phyloP scores from a whole-genome alignment of 2,888 invertebrate genomes.

The Acrocyrtus sp. region DNA sequence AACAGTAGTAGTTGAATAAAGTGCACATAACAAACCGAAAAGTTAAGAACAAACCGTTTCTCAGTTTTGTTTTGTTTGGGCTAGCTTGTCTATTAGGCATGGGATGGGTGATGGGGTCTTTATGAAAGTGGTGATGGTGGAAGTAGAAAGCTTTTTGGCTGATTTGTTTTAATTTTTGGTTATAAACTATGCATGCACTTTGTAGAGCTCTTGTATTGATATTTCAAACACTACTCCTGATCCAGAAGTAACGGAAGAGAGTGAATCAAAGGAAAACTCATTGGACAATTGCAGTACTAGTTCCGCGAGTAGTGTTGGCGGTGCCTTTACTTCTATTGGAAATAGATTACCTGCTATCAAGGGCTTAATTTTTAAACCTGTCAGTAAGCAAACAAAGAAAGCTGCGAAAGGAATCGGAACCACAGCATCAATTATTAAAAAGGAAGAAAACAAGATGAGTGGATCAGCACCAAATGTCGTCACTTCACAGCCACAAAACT shows the following conservation, averaged over 20 bases:
- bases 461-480: conserved; percentile 49
- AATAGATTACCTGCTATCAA: conserved; percentile 30
- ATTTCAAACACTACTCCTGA: background rate
- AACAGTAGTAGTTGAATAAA: too few relatives aligned
- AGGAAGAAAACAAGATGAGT: conserved; percentile 39
- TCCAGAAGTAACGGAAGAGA: conserved; percentile 2
- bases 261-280: conserved; percentile 11
- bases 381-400: conserved; percentile 4
- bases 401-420: background rate
- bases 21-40: too few relatives aligned
- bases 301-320: background rate
- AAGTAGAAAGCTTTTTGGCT: background rate
- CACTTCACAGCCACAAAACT: conserved; percentile 59
- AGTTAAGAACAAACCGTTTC: too few relatives aligned
- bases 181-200: conserved; percentile 15
- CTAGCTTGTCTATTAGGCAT: background rate
- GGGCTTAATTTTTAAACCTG: conserved; percentile 37
- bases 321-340: background rate
- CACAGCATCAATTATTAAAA: background rate
- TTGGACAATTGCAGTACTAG: background rate
- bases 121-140: background rate
- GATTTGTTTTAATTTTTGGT: conserved; percentile 16
- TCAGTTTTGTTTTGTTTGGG: too few relatives aligned
- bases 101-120: background rate
- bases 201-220: conserved; percentile 22